Base-by-base conservation (phyloP, 2,888 invertebrate genomes). In the Dolichopus griseipennis region DNA sequence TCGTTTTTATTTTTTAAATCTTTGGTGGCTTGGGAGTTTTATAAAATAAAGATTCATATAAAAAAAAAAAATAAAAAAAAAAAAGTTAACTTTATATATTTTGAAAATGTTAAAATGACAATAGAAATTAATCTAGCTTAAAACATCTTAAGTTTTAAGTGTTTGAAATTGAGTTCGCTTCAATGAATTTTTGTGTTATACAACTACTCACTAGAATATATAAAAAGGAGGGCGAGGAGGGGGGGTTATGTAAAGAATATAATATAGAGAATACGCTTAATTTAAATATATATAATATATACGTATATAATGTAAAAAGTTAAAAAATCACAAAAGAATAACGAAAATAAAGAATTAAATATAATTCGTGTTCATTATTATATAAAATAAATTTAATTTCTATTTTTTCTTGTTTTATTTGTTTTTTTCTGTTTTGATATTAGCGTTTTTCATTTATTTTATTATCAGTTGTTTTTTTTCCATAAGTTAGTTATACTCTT, bases 71-170 rank as follows among this genome's bases (percentile, higher is more conserved):
- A n/a, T n/a, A n/a, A n/a, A n/a, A n/a, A n/a, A n/a, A n/a, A n/a
- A n/a, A n/a, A n/a, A n/a, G 2, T 18, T 18, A 52, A 52, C 52
- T 52, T 18, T n/a, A 52, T 52, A 3, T 52, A 18, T 52, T 4
- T 18, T 6, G 52, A 52, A 12, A 52, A 12, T 12, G 15, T 37
- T 12, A 2, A 52, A 52, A 52, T 52, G 52, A 52, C 52, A 52
- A 52, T 52, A 52, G 52, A 52, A 52, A 52, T 52, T 52, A 52
- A 52, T 52, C 52, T 52, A 52, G 52, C 52, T 52, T 52, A 52
- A 52, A 52, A 52, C n/a, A 52, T 52, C 52, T 52, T 52, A 52
- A 52, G 52, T 52, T 52, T 52, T 52, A 52, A 52, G 15, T 52
- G 18, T 52, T 52, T 15, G 18, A 52, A 52, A 12, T 52, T 9